Evolutionary conservation across 2,113 vertebrate genomes (phyloP), one percentile per base, ranked within the genome.

Genomic region (Zapornia atra): DNA sequence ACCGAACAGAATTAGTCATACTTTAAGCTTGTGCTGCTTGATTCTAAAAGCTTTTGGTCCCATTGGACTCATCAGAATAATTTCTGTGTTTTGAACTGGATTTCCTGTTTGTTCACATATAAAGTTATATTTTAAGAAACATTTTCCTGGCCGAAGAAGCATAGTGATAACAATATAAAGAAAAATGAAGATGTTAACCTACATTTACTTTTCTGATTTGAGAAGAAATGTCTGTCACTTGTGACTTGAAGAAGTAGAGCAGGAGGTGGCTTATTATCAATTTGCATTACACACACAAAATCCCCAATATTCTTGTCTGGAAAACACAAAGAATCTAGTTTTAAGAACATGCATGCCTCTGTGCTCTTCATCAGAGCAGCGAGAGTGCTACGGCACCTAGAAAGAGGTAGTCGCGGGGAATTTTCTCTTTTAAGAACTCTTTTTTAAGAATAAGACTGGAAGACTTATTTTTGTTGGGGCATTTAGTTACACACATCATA

Each of bases 1-100:
- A 65, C 57, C 60, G 42, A 95, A 80, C 59, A 80, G 36, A 82
- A 51, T 95, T 93, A 95, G 82, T 96, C 92, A 95, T 86, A 48
- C 68, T 87, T 90, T 10, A 78, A 86, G 25, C 68, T 72, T 89
- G 66, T 78, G 14, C n/a, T 94, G 26, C 48, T 89, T 94, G 70
- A 46, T 76, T 84, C 33, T 81, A 25, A n/a, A 81, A 59, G 36
- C n/a, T 89, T 94, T 72, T 90, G 44, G 1, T 93, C 79, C 60
- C 76, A 7, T 48, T 84, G 61, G 89, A 61, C 34, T 88, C 26
- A 81, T 80, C 16, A 53, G 57, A 90, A 84, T 70, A 56, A 88
- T 75, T 80, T 64, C 34, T 94, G 5, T 93, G 36, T 93, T 88
- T 90, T 94, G 60, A 91, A 70, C 51, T 86, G 31, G 56, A 64